Evolutionary conservation across 2,797 vertebrate species (phyloP), one percentile per base, ranked within the genome.

Genomic region (Menidia menidia): DNA sequence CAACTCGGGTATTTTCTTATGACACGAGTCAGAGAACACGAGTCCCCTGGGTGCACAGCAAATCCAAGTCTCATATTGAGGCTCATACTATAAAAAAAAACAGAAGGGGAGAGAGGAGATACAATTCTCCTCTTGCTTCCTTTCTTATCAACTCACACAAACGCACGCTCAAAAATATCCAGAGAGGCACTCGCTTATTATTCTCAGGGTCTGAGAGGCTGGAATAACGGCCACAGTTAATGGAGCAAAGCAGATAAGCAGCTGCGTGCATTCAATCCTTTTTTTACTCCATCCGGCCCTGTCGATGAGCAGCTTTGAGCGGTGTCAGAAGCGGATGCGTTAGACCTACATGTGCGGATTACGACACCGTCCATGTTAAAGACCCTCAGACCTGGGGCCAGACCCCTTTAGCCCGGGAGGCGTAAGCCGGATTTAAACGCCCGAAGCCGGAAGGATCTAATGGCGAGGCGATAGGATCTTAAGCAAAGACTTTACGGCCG

Each of bases 261-360:
- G 93, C 93, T 94, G 93, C 84, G 80, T 42, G 63, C 86, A 93
- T 92, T 93, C 92, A 93, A 80, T 77, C 55, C 47, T 78, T 77
- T 78, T 42, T 25, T 25, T 42, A 71, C 83, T 83, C 72, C 86
- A 88, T 94, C 91, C 89, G 91, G 89, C 82, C 72, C 81, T 80
- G 88, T 92, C 90, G 84, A 91, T 56, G 61, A 63, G 50, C 25
- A 25, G 76, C 58, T 78, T 73, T 10, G 33, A 65, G 77, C 11
- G 2, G 81, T 73, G 63, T 87, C 83, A 90, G 75, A 80, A 91
- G 86, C 80, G 88, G 84, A 87, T 73, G 84, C 85, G 88, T 87
- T 75, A 87, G 61, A 50, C 25, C 25, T 3, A 74, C 82, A 63
- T 84, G 86, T 90, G 87, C 77, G 84, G 86, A 91, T 90, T 88